Conservation (phyloP, 2,888 invertebrate genomes). For the Sphaerophoria rueppellii region DNA sequence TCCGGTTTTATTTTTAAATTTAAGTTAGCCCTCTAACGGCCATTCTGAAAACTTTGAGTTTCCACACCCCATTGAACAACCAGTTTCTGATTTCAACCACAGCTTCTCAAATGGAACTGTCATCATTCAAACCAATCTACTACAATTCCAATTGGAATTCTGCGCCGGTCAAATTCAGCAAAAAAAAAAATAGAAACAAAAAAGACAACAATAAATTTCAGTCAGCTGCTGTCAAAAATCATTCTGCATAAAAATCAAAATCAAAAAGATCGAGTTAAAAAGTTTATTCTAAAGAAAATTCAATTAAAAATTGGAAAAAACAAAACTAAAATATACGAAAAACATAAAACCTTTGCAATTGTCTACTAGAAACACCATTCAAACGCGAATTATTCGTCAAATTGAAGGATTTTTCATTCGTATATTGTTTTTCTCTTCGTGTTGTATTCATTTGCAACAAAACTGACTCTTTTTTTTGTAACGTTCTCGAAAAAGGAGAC, state of each 20-base stretch:
- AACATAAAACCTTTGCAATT: background rate
- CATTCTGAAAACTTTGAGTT: background rate
- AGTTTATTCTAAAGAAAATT: slow-evolving; percentile 12
- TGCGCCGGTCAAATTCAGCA: slow-evolving; percentile 70
- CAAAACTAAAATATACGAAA: background rate
- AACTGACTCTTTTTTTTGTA: slow-evolving; percentile 4
- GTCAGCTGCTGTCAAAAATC: slow-evolving; percentile 21
- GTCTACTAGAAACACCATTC: background rate
- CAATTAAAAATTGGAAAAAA: background rate
- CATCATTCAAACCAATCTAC: slow-evolving; percentile 4
- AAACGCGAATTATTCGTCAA: background rate
- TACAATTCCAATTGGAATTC: slow-evolving; percentile 12
- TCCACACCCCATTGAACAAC: background rate
- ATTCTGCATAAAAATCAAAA: too few relatives aligned
- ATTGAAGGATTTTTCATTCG: background rate
- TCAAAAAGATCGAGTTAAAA: background rate
- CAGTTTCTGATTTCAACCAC: background rate
- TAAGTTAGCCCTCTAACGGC: background rate
- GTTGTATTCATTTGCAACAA: background rate
- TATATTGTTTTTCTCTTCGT: slow-evolving; percentile 1
- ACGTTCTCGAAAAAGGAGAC: slow-evolving; percentile 22
- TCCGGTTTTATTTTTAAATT: background rate
- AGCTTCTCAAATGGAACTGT: background rate
- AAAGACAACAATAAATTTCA: slow-evolving; percentile 39
- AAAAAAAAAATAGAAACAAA: slow-evolving; percentile 47